phyloP scores from a whole-genome alignment of 2,888 invertebrate genomes.

The Ametastegia equiseti region DNA sequence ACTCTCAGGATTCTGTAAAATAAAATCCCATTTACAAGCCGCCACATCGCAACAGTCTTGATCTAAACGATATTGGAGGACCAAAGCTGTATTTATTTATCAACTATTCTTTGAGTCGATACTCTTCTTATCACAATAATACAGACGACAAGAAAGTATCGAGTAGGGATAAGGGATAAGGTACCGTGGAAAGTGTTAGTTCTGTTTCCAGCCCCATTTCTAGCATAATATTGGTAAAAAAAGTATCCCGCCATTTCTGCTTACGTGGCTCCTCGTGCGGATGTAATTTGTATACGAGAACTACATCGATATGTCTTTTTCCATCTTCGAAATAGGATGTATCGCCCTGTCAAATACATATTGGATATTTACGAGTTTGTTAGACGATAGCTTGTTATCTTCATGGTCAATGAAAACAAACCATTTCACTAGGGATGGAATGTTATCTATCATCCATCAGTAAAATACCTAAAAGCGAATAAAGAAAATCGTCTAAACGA shows the following conservation, averaged over 20 bases:
- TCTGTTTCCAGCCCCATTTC: constrained; percentile 39
- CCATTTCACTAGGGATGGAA: neutral
- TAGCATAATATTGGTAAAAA: constrained; percentile 36
- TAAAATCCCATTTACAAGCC: neutral
- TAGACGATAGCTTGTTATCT: neutral
- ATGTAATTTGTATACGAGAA: constrained; percentile 37
- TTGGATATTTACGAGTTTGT: neutral
- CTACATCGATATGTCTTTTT: constrained; percentile 32
- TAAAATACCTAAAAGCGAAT: neutral
- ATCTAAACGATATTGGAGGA: neutral
- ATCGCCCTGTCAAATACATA: constrained; percentile 13
- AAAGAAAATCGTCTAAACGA: neutral
- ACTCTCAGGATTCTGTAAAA: constrained; percentile 36
- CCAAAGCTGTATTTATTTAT: neutral
- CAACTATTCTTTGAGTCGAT: neutral
- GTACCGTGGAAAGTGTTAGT: constrained; percentile 34
- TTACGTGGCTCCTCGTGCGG: constrained; percentile 1
- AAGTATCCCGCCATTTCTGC: constrained; percentile 42
- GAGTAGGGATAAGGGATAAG: neutral
- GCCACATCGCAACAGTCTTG: neutral
- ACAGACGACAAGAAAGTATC: neutral
- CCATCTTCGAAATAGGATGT: constrained; percentile 40
- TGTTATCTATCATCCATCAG: neutral
- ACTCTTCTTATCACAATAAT: neutral
- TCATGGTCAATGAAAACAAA: constrained; percentile 6